Percentiles rank a stretch among this genome's conserved stretches.
These are phyloP conservation scores for Idaea dimidiata DNA, from an alignment of 2,888 invertebrate species.

Conservation along the genomic window DNA sequence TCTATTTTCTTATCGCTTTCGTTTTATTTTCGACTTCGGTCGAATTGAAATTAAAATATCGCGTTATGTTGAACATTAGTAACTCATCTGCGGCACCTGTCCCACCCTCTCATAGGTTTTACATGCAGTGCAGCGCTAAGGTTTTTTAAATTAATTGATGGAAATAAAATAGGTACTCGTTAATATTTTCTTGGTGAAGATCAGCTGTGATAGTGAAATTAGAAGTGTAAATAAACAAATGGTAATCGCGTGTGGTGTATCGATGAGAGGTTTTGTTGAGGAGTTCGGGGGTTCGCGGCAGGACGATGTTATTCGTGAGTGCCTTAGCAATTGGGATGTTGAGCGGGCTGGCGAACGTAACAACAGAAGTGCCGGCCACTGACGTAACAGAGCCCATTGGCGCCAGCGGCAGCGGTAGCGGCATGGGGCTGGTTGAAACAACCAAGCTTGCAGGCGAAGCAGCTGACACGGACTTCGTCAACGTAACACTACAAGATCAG, in stretches of 20 bases:
- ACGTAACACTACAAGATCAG: slow-evolving; percentile 68
- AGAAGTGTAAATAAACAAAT: slow-evolving; percentile 58
- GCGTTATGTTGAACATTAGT: slow-evolving; percentile 23
- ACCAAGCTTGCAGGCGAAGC: slow-evolving; percentile 52
- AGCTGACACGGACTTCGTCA: slow-evolving; percentile 54
- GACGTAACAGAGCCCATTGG: slow-evolving; percentile 58
- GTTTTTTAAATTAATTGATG: slow-evolving; percentile 22
- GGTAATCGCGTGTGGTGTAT: slow-evolving; percentile 55
- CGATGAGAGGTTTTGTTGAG: slow-evolving; percentile 55
- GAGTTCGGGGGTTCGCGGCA: slow-evolving; percentile 52
- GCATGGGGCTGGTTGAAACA: slow-evolving; percentile 69
- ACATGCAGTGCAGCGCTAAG: slow-evolving; percentile 32
- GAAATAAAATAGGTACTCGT: slow-evolving; percentile 12
- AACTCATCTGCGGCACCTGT: slow-evolving; percentile 23
- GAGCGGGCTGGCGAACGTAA: slow-evolving; percentile 69
- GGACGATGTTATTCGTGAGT: slow-evolving; percentile 78
- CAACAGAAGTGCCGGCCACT: slow-evolving; percentile 64
- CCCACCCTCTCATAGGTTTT: slow-evolving; percentile 34
- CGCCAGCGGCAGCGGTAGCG: slow-evolving; percentile 42
- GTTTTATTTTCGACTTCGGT: slow-evolving; percentile 56
- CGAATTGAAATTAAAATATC: slow-evolving; percentile 36
- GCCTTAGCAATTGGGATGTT: slow-evolving; percentile 76
- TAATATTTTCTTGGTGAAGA: slow-evolving; percentile 26
- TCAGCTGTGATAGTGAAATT: slow-evolving; percentile 39
- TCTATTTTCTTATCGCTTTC: slow-evolving; percentile 59